phyloP scores from a whole-genome alignment of 2,888 invertebrate genomes.

The Rotaria macrura region DNA sequence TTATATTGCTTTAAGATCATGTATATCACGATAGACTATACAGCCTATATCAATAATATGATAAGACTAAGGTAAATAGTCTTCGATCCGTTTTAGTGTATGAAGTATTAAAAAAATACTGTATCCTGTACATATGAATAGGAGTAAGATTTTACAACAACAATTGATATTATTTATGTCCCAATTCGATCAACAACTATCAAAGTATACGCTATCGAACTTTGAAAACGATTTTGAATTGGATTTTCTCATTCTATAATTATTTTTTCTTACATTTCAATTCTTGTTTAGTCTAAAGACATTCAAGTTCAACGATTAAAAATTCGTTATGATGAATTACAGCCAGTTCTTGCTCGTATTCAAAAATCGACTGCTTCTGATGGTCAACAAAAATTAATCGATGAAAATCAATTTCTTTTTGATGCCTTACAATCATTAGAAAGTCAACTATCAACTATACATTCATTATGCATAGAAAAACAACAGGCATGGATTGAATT shows the following conservation, averaged over 20 bases:
- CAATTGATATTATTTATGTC: too few species aligned
- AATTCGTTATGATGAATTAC: background rate
- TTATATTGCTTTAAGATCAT: too few species aligned
- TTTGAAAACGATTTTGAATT: too few species aligned
- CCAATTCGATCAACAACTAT: too few species aligned
- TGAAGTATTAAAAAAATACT: too few species aligned
- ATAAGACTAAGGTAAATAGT: too few species aligned
- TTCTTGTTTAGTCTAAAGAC: background rate
- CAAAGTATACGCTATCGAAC: too few species aligned
- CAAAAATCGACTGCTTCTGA: background rate
- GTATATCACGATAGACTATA: too few species aligned
- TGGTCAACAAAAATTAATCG: background rate
- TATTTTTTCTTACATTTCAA: background rate
- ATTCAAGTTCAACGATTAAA: background rate
- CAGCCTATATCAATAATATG: too few species aligned
- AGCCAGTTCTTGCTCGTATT: background rate
- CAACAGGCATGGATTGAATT: background rate
- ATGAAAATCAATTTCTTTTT: background rate
- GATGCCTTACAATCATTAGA: constrained; percentile 1
- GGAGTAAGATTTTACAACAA: too few species aligned
- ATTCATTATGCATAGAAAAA: background rate
- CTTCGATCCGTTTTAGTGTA: too few species aligned
- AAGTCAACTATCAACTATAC: background rate
- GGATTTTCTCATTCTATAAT: background rate
- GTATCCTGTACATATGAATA: too few species aligned